Base-by-base conservation (phyloP, 2,113 vertebrate genomes). In the Trematomus loennbergii region DNA sequence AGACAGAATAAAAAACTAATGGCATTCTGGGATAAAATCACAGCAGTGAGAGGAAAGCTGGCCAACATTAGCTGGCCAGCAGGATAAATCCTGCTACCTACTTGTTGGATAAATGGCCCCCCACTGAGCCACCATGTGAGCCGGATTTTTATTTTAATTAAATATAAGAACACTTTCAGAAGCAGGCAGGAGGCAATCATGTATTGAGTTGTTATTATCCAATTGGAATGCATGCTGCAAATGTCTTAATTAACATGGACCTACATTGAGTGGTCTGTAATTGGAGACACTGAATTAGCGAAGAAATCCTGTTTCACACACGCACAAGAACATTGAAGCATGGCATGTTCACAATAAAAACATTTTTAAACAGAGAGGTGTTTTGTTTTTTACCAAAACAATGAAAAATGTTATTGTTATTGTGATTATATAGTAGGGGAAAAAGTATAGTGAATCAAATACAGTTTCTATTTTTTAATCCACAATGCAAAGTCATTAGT, bases 171-270 rank as follows among this genome's bases (percentile, higher is more conserved):
- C 5, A 20, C 10, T 25, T 20, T 63, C 6, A 65, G 71, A 15
- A 36, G n/a, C 36, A 40, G 36, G 36, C 12, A 48, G 12, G 46
- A 48, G 13, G 46, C 46, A 48, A 48, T 13, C 46, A 48, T 15
- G 13, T 48, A 73, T 53, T n/a, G 22, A 33, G 16, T 54, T 48
- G 22, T 52, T 58, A 25, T 33, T 40, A 59, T 40, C 55, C 36
- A 50, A 36, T 2, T 29, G 20, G 20, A 45, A 46, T 11, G 48
- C 29, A 7, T 65, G 67, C 43, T 1, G 3, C 8, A 63, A 61
- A 78, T 10, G 48, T 71, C 13, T 54, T 22, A 65, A 74, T 68
- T 59, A 70, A 59, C 53, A 57, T 52, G 17, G 46, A 60, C 61
- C 52, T 71, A n/a, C 20, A 59, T 1, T 33, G 66, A 76, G n/a